phyloP scores from a whole-genome alignment of 2,888 invertebrate genomes.

The Dryobotodes eremita region DNA sequence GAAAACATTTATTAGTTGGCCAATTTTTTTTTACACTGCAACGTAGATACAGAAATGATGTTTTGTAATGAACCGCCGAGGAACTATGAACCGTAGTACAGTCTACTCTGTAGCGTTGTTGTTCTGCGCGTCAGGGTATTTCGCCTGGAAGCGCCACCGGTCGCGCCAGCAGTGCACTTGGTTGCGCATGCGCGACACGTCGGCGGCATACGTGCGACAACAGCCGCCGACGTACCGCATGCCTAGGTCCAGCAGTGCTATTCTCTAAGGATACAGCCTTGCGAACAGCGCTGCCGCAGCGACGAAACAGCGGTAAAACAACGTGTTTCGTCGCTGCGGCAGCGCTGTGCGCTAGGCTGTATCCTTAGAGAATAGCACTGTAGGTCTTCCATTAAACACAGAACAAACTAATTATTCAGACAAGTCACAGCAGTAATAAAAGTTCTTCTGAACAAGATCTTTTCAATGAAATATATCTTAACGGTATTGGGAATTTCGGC shows the following conservation, averaged over 20 bases:
- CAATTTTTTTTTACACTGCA: background rate
- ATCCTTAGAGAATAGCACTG: too few species aligned
- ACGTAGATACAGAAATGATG: slow-evolving; percentile 28
- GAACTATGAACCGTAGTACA: slow-evolving; percentile 52
- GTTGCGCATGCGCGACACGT: slow-evolving; percentile 94
- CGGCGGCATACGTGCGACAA: slow-evolving; percentile 96
- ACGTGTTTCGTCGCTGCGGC: too few species aligned
- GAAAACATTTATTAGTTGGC: slow-evolving; percentile 15
- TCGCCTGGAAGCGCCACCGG: slow-evolving; percentile 82
- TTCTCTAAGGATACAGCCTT: too few species aligned
- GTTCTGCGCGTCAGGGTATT: slow-evolving; percentile 70
- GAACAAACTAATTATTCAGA: too few species aligned
- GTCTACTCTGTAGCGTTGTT: slow-evolving; percentile 64
- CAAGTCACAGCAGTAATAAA: too few species aligned
- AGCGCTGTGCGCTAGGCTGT: too few species aligned
- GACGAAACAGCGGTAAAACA: too few species aligned
- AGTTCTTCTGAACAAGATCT: too few species aligned
- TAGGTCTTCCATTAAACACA: too few species aligned
- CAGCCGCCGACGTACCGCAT: slow-evolving; percentile 97
- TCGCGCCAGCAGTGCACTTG: slow-evolving; percentile 90
- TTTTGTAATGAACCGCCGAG: slow-evolving; percentile 46
- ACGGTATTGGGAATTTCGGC: too few species aligned
- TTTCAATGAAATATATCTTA: too few species aligned
- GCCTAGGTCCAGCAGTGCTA: slow-evolving; percentile 95
- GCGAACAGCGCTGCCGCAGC: too few species aligned